phyloP scores from a whole-genome alignment of 2,113 vertebrate genomes.

The Seriola dumerili region DNA sequence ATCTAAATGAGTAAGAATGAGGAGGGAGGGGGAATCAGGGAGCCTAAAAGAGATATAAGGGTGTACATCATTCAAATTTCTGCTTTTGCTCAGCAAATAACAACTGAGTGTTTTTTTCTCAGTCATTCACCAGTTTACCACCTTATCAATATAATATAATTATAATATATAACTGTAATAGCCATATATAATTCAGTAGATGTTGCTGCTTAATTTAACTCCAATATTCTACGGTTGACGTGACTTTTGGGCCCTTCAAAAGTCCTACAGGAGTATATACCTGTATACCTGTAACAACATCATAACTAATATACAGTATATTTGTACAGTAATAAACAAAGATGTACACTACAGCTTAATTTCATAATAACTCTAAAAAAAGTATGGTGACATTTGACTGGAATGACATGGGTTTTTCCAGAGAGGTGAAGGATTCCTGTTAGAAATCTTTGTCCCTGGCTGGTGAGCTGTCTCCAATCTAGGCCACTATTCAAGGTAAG shows the following conservation, averaged over 20 bases:
- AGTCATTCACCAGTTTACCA: background rate
- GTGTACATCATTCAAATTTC: constrained; percentile 29
- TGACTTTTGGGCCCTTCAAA: background rate
- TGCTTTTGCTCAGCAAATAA: constrained; percentile 9
- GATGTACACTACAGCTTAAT: background rate
- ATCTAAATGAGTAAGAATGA: constrained; percentile 53
- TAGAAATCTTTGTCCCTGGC: constrained; percentile 57
- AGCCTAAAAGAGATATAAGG: constrained; percentile 39
- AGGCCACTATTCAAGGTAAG: constrained; percentile 81
- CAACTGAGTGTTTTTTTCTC: background rate
- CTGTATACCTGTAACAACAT: background rate
- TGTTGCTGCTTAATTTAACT: background rate
- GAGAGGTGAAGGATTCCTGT: constrained; percentile 16
- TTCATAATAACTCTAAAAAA: background rate
- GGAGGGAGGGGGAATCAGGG: constrained; percentile 32
- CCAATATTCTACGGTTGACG: background rate
- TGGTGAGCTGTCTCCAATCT: constrained; percentile 66
- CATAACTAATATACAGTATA: constrained; percentile 1
- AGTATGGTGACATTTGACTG: background rate
- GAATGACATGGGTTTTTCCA: constrained; percentile 30
- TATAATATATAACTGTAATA: background rate
- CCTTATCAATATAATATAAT: background rate
- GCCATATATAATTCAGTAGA: background rate
- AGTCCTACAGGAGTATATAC: background rate
- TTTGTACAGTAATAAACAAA: background rate